A percentile compares a stretch with the other conserved stretches of the same genome.
These are phyloP conservation scores for Myotis lucifugus DNA, from an alignment of 2,113 vertebrate genomes.

Conservation along the genomic window DNA sequence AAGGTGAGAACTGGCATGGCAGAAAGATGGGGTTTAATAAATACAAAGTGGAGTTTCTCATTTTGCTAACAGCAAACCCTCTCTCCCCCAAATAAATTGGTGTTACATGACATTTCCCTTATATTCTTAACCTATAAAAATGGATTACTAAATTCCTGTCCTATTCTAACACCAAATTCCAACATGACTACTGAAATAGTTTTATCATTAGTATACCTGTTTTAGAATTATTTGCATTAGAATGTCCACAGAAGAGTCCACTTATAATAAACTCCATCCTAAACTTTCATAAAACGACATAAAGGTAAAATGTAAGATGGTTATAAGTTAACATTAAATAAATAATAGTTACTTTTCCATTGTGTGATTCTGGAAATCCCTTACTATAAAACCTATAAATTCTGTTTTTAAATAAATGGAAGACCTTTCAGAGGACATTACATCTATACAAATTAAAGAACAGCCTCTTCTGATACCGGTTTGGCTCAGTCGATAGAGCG, in stretches of 20 bases:
- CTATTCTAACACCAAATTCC: neutral
- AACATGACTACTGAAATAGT: constrained; percentile 26
- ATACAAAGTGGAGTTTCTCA: neutral
- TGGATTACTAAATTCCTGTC: neutral
- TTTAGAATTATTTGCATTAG: constrained; percentile 32
- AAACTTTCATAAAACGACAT: constrained; percentile 13
- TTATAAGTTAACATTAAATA: constrained; percentile 35
- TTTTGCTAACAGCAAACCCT: neutral
- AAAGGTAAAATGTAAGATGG: constrained; percentile 12
- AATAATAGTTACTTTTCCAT: constrained; percentile 3
- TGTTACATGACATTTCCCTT: neutral
- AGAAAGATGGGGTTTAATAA: neutral
- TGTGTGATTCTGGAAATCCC: neutral
- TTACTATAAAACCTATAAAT: neutral
- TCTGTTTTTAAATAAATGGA: neutral
- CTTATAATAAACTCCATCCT: neutral
- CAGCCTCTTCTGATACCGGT: neutral
- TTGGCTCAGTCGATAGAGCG: no score
- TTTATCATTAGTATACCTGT: neutral
- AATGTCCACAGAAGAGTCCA: neutral
- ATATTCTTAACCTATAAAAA: neutral
- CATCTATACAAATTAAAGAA: constrained; percentile 34
- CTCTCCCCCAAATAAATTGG: neutral
- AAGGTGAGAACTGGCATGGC: neutral
- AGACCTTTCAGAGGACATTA: constrained; percentile 18